Conservation (phyloP, 2,888 invertebrate genomes). For the Timandra comae region DNA sequence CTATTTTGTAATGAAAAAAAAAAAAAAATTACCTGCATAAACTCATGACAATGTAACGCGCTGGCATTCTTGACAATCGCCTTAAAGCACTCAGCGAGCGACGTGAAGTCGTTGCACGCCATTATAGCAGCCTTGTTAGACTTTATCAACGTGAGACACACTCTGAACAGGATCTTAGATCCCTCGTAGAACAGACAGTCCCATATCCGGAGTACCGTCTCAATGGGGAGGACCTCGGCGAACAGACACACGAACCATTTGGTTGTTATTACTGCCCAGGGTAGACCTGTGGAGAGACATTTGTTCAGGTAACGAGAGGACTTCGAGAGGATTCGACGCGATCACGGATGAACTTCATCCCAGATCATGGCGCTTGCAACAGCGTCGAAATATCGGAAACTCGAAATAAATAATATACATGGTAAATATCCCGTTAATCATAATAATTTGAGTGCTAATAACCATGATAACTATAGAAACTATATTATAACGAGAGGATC, state of each 20-base stretch:
- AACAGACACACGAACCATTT: constrained; percentile 98
- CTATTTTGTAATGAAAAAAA: too few relatives aligned
- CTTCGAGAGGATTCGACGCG: too few relatives aligned
- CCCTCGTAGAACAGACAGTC: constrained; percentile 97
- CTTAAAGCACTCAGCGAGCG: constrained; percentile 89
- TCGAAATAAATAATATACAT: too few relatives aligned
- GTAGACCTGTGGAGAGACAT: constrained; percentile 80
- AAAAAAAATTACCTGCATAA: constrained; percentile 82
- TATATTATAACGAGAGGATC: too few relatives aligned
- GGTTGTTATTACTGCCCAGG: constrained; percentile 93
- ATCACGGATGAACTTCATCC: too few relatives aligned
- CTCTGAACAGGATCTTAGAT: constrained; percentile 93
- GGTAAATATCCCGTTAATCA: too few relatives aligned
- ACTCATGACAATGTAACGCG: constrained; percentile 90
- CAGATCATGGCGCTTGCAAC: too few relatives aligned
- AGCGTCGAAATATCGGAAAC: too few relatives aligned
- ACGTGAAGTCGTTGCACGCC: constrained; percentile 86
- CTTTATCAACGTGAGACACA: constrained; percentile 89
- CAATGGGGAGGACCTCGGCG: constrained; percentile 94
- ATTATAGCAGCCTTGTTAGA: constrained; percentile 83
- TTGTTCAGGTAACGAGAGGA: too few relatives aligned
- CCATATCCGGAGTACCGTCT: constrained; percentile 96
- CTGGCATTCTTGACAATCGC: constrained; percentile 86
- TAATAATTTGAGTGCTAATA: too few relatives aligned
- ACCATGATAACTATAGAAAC: too few relatives aligned